Conservation (phyloP, 1,140 invertebrate species). For the Brachystomella parvula region DNA sequence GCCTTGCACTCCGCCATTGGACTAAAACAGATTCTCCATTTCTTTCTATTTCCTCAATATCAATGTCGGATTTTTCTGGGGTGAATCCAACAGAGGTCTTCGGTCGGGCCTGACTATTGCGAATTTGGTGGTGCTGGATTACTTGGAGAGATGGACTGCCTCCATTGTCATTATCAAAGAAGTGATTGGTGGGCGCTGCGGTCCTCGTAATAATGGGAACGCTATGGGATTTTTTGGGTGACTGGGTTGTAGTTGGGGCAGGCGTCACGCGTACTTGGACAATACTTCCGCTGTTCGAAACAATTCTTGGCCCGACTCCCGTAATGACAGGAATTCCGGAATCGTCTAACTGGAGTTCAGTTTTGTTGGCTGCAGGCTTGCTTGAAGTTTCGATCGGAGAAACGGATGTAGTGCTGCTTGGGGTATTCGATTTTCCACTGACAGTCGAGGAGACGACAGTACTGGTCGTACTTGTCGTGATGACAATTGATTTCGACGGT, state of each 20-base stretch:
- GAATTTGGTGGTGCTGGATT: conserved; percentile 10
- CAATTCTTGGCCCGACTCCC: conserved; percentile 30
- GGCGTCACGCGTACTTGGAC: conserved; percentile 19
- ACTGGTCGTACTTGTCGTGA: neutral
- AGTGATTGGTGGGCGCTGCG: neutral
- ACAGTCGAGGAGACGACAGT: neutral
- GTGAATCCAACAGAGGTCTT: conserved; percentile 12
- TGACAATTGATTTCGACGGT: neutral
- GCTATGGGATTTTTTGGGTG: neutral
- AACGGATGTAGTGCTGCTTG: conserved; percentile 10
- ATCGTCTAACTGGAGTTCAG: conserved; percentile 23
- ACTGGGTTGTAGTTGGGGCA: neutral
- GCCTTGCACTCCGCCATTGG: conserved; percentile 59
- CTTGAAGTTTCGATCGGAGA: neutral
- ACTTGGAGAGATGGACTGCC: neutral
- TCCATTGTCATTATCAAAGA: conserved; percentile 11
- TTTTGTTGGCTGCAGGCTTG: neutral
- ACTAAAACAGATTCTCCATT: conserved; percentile 82
- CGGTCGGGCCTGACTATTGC: neutral
- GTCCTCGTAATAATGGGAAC: neutral
- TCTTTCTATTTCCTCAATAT: conserved; percentile 66
- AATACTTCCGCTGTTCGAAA: conserved; percentile 16
- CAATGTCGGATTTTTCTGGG: conserved; percentile 55
- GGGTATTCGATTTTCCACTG: neutral
- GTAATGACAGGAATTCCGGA: conserved; percentile 36